Evolutionary conservation across 2,113 vertebrate genomes (phyloP).

Genomic region (Pithys albifrons): DNA sequence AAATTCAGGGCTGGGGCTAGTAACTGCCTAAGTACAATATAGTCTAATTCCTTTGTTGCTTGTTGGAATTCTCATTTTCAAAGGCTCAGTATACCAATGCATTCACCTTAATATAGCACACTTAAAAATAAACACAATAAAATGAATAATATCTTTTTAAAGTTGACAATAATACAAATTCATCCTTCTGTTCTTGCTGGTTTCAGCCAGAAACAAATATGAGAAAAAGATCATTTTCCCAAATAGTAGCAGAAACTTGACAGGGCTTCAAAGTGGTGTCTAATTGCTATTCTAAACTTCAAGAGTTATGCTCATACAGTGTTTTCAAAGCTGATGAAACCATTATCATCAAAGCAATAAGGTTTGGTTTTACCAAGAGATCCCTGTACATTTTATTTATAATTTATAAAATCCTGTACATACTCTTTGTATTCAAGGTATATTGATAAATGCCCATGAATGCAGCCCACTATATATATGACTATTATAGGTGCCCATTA

Average conservation of each 20-base stretch:
- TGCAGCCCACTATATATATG: not conserved
- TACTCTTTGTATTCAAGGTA: not conserved
- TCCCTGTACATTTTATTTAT: not conserved
- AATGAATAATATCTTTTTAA: not conserved
- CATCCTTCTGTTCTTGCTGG: not conserved
- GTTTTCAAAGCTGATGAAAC: not conserved
- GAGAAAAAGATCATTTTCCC: not conserved
- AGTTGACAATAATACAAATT: not conserved
- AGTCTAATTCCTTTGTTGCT: not conserved
- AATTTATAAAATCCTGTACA: not conserved
- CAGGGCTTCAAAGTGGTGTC: not conserved
- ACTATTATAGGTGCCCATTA: not conserved
- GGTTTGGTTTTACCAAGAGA: not conserved
- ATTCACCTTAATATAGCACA: not conserved
- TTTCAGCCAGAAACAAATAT: not conserved
- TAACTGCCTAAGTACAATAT: not conserved
- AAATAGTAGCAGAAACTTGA: not conserved
- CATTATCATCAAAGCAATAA: not conserved
- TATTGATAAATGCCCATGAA: not conserved
- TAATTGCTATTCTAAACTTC: not conserved
- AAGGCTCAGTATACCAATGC: not conserved
- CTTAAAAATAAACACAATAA: not conserved
- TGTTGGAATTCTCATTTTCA: not conserved
- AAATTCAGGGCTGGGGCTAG: fast-evolving
- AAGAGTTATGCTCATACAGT: not conserved